Evolutionary conservation across 2,113 vertebrate species (phyloP).

Genomic region (Hemiscyllium ocellatum): DNA sequence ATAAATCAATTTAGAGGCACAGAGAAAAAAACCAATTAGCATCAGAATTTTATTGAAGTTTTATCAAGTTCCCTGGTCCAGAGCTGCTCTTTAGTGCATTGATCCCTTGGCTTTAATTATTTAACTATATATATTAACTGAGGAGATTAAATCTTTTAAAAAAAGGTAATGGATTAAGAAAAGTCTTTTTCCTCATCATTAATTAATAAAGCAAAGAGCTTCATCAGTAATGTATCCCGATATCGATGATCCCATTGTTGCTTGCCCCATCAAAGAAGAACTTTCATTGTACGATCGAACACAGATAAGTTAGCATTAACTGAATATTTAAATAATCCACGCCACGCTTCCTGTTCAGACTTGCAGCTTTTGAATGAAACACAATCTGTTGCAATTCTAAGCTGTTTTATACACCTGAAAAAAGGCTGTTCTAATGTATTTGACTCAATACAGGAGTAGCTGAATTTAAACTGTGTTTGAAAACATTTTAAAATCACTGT

Average conservation of each 20-base stretch:
- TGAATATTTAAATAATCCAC: not conserved
- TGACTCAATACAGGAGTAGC: not conserved
- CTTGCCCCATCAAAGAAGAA: not conserved
- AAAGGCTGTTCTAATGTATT: not conserved
- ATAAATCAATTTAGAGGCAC: not conserved
- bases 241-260: not conserved
- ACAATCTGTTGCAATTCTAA: not conserved
- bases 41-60: constrained; percentile 19
- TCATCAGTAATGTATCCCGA: not conserved
- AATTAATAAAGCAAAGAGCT: not conserved
- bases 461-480: not conserved
- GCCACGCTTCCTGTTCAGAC: not conserved
- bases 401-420: not conserved
- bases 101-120: constrained; percentile 6
- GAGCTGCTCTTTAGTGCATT: constrained; percentile 24
- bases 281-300: not conserved
- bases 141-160: constrained; percentile 18
- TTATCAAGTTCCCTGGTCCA: not conserved
- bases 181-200: not conserved
- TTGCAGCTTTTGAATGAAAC: constrained; percentile 4
- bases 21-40: not conserved
- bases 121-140: not conserved
- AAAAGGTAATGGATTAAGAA: not conserved
- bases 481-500: not conserved
- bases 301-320: not conserved